phyloP scores from a whole-genome alignment of 2,797 vertebrate genomes.

The Pseudocheirus occidentalis region DNA sequence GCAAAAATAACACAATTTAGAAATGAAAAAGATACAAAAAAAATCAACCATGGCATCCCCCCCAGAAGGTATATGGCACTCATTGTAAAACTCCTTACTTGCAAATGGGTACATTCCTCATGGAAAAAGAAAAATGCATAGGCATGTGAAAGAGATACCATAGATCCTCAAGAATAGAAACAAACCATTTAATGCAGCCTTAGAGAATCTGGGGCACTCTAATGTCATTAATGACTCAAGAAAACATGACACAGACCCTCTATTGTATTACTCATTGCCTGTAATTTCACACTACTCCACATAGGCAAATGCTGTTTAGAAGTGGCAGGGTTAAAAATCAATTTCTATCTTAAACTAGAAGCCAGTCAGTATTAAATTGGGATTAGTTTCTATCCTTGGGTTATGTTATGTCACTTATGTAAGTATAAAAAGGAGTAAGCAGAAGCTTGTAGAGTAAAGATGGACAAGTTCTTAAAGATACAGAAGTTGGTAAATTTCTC shows the following conservation, averaged over 20 bases:
- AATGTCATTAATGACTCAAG: not conserved
- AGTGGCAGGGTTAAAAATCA: not conserved
- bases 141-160: not conserved
- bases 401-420: not conserved
- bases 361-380: not conserved
- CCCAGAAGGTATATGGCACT: not conserved
- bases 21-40: not conserved
- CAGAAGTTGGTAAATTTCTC: not conserved
- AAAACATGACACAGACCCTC: not conserved
- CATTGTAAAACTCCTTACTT: not conserved
- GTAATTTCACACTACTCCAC: not conserved
- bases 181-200: not conserved
- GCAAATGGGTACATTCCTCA: not conserved
- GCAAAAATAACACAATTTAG: slow-evolving; percentile 3
- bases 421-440: not conserved
- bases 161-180: not conserved
- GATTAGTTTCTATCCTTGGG: not conserved
- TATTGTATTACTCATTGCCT: not conserved
- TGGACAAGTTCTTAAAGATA: not conserved
- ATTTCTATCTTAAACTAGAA: not conserved
- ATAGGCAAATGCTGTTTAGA: not conserved
- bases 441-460: not conserved
- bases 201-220: not conserved
- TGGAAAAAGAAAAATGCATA: not conserved
- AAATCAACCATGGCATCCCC: not conserved